Base-by-base conservation (phyloP, 2,888 invertebrate genomes). In the Xanthostigma xanthostigma region DNA sequence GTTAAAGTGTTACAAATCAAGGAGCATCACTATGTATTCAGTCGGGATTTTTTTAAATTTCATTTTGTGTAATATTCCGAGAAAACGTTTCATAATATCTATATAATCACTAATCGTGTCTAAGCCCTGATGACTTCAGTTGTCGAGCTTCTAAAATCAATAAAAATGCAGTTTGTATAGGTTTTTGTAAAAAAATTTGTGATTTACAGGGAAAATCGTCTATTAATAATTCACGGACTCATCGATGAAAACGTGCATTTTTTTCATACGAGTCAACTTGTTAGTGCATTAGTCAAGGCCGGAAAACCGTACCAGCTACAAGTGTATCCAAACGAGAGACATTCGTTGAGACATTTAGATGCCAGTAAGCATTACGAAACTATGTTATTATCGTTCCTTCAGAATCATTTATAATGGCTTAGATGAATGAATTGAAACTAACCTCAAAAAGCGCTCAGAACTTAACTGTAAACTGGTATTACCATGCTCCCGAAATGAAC, bases 231-330 rank as follows among this genome's bases (percentile, higher is more conserved):
- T 57, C 98, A 99, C 66, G 98, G 98, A 2, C 71, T 97, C 53
- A 93, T 94, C 49, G 98, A 98, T 65, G 98, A 98, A 68, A 99
- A 98, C 65, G 98, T 98, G 1, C 98, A 99, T 67, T 97, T 98
- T 68, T 84, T 85, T 57, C 98, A 98, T 68, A 94, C 95, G 11
- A 90, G 89, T 59, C 84, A 88, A 56, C 72, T 99, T 51, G 83
- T 98, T 27, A 86, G 89, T 54, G 85, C 87, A 49, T 75, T 98
- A 52, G 83, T 96, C 49, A 81, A 87, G 56, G 84, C 86, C n/a
- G 94, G 95, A 53, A 98, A 98, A 68, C 97, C 97, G 1, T 95
- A 97, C 64, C 81, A 92, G 58, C 68, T 93, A 52, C 87, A 96
- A 79, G 79, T 98, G 14, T 98, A 96, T 65, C 97, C 98, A 0